These are phyloP conservation scores for Benthosema pterotum DNA, from an alignment of 2,797 vertebrate species.

Conservation along the genomic window DNA sequence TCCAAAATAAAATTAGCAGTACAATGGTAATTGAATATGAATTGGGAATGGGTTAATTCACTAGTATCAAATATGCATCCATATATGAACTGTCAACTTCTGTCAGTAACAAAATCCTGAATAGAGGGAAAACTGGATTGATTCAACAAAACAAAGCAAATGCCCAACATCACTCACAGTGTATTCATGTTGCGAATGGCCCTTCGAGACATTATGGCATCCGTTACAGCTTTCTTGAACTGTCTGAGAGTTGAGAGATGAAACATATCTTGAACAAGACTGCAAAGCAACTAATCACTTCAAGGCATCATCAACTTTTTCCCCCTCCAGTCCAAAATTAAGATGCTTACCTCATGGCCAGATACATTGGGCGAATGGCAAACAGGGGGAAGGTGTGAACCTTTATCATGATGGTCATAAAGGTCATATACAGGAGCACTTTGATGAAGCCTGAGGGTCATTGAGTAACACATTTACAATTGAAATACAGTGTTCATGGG, in stretches of 20 bases:
- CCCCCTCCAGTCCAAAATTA: too few species aligned
- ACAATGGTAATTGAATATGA: too few species aligned
- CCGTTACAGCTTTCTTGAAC: conserved; percentile 96
- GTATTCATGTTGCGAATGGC: conserved; percentile 99
- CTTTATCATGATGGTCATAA: conserved; percentile 99
- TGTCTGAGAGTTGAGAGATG: conserved; percentile 77
- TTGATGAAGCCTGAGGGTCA: conserved; percentile 90
- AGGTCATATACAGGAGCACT: conserved; percentile 96
- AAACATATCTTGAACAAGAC: not conserved
- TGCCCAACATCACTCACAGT: conserved; percentile 81
- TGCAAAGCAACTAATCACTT: not conserved
- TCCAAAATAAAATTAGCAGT: too few species aligned
- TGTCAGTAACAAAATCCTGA: too few species aligned
- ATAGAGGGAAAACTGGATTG: not conserved
- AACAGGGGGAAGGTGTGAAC: conserved; percentile 98
- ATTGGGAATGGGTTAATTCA: too few species aligned
- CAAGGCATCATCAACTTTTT: not conserved
- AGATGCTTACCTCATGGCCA: conserved; percentile 93
- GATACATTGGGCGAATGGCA: conserved; percentile 97
- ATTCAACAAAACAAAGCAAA: not conserved
- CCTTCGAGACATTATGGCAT: conserved; percentile 96
- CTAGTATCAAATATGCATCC: too few species aligned
- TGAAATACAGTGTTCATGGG: not conserved
- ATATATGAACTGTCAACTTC: too few species aligned
- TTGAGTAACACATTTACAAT: not conserved